Conservation (phyloP, 2,797 vertebrate genomes). For the Aplochiton taeniatus region DNA sequence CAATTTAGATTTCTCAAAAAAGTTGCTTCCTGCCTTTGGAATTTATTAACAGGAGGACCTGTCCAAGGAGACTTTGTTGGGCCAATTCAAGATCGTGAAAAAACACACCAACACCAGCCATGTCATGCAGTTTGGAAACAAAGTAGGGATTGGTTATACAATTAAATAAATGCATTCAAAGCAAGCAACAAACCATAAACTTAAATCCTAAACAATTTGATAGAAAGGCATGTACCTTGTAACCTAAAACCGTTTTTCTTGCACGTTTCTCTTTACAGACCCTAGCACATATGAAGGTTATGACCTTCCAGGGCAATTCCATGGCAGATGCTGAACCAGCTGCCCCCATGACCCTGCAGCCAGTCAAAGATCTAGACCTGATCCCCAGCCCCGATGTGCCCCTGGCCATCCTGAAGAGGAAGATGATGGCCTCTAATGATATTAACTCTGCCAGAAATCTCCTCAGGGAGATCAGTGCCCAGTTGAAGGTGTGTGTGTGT, state of each 20-base stretch:
- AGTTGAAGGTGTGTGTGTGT: slow-evolving; percentile 85
- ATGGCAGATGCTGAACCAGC: slow-evolving; percentile 55
- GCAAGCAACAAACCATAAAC: too few species aligned
- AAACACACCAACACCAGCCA: slow-evolving; percentile 93
- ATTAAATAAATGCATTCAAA: background rate
- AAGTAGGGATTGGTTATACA: slow-evolving; percentile 66
- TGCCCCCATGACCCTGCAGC: slow-evolving; percentile 64
- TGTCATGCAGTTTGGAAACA: slow-evolving; percentile 96
- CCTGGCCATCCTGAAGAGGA: slow-evolving; percentile 91
- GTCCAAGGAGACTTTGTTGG: slow-evolving; percentile 84
- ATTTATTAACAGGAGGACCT: slow-evolving; percentile 86
- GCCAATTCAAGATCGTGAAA: slow-evolving; percentile 91
- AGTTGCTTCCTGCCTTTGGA: background rate
- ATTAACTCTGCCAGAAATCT: slow-evolving; percentile 63
- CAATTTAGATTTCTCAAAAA: background rate
- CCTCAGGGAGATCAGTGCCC: slow-evolving; percentile 76
- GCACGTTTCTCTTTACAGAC: slow-evolving; percentile 69
- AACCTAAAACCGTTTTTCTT: background rate
- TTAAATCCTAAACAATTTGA: too few species aligned
- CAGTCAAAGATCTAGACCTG: slow-evolving; percentile 73
- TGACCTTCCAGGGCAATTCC: slow-evolving; percentile 85
- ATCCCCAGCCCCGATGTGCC: slow-evolving; percentile 91
- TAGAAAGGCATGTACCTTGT: background rate
- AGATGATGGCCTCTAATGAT: slow-evolving; percentile 84
- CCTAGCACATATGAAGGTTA: slow-evolving; percentile 87